phyloP scores from a whole-genome alignment of 2,888 invertebrate species.

The Trachelus troglodyta region DNA sequence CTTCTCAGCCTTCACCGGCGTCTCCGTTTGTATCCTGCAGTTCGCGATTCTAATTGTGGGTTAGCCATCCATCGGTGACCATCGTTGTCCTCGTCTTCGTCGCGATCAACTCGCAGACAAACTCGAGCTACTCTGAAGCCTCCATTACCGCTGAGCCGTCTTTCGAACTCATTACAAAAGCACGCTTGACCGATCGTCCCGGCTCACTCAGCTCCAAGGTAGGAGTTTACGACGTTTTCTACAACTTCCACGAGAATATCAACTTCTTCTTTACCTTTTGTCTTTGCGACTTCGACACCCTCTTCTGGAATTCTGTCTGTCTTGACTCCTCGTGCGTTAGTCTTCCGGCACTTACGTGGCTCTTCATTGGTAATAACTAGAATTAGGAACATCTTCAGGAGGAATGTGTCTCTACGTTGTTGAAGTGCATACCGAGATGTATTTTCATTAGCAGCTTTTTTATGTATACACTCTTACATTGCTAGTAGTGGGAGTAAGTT shows the following conservation, averaged over 20 bases:
- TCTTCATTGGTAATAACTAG: background rate
- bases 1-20: background rate
- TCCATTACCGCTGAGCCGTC: constrained; percentile 19
- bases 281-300: background rate
- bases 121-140: constrained; percentile 8
- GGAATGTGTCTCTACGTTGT: background rate
- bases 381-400: background rate
- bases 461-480: background rate
- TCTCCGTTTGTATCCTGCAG: background rate
- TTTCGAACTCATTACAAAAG: constrained; percentile 1
- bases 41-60: background rate
- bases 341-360: background rate
- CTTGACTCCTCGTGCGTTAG: background rate
- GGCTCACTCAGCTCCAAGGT: background rate
- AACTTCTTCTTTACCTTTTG: background rate
- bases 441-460: background rate
- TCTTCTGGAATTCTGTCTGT: background rate
- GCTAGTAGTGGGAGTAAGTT: background rate
- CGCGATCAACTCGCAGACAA: background rate
- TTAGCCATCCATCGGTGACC: background rate
- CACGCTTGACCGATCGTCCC: background rate
- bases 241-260: background rate
- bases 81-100: background rate
- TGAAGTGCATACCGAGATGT: background rate
- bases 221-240: background rate